A percentile compares a stretch with the other conserved stretches of the same genome.
Conservation (phyloP, 2,888 invertebrate genomes). For the Cryptocheilus praepositus region DNA sequence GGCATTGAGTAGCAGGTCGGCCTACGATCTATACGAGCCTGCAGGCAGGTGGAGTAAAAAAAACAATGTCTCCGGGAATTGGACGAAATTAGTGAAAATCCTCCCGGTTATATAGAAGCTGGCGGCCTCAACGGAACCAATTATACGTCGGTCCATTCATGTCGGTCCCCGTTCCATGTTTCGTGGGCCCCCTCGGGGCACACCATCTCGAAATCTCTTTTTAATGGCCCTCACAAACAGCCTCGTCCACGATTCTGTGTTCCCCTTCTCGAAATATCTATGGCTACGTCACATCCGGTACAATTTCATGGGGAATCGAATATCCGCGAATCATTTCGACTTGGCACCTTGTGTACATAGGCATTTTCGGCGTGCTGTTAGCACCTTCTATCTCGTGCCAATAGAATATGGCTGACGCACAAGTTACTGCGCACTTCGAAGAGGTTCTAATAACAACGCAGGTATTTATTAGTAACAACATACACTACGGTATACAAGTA, state of each 20-base stretch:
- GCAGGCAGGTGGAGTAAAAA: constrained; percentile 28
- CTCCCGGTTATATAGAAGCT: constrained; percentile 42
- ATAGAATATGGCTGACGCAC: no score
- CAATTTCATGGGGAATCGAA: constrained; percentile 23
- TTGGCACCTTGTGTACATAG: no score
- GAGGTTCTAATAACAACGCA: no score
- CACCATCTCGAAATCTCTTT: constrained; percentile 68
- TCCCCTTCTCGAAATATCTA: constrained; percentile 28
- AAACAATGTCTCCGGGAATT: constrained; percentile 62
- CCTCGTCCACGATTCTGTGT: constrained; percentile 31
- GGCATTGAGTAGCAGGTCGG: no score
- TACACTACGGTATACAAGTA: no score
- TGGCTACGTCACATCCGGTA: constrained; percentile 52
- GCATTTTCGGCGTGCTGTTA: no score
- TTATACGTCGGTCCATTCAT: constrained; percentile 55
- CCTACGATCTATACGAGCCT: neutral
- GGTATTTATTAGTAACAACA: no score
- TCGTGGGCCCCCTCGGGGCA: constrained; percentile 37
- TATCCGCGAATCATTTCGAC: no score
- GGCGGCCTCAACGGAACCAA: constrained; percentile 46
- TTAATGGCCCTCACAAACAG: constrained; percentile 62
- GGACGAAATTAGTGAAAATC: constrained; percentile 65
- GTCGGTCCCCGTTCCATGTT: constrained; percentile 22
- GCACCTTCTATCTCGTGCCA: no score
- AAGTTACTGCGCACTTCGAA: no score